Base-by-base conservation (phyloP, 2,797 vertebrate genomes). In the Craterocephalus amniculus region DNA sequence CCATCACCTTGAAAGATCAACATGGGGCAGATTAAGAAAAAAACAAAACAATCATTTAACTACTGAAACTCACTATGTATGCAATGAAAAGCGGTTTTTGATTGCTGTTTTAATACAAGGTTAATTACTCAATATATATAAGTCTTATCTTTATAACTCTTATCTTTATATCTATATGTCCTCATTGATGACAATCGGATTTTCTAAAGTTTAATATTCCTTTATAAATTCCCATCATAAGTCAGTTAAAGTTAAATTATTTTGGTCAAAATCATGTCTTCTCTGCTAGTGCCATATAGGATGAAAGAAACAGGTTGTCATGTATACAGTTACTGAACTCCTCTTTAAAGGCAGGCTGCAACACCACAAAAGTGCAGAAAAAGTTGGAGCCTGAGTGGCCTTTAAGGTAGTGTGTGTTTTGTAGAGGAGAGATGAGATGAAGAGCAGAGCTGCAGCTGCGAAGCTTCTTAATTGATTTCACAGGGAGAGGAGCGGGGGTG, bases 401-500 rank as follows among this genome's bases (percentile, higher is more conserved):
- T 86, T 77, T 81, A 67, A 88, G 79, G 70, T 78, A 38, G 49
- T 63, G 52, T 38, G 35, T 52, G 70, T 38, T 56, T 72, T 58
- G 64, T 51, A 58, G 72, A 79, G 72, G 54, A 81, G 83, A 78
- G 85, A 86, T 70, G 83, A 80, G 78, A 89, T 84, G 85, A 87
- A 80, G 61, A 66, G 81, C 48, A 48, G 85, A 86, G 86, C 79
- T 76, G 57, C 89, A 89, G 90, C 88, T 84, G 83, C 92, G 90
- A 90, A 78, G 87, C 91, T 87, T 87, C 91, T 84, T 94, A 93
- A 94, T 94, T 94, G 93, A 94, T 94, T 93, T 94, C 92, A 94
- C 90, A 93, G 92, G 93, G 94, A 93, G 90, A 91, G 78, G 80
- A 88, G 89, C 86, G 84, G 81, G 88, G 89, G 89, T 81, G 92